These are phyloP conservation scores for Odontamblyopus rebecca DNA, from an alignment of 2,797 vertebrate species.

Conservation along the genomic window DNA sequence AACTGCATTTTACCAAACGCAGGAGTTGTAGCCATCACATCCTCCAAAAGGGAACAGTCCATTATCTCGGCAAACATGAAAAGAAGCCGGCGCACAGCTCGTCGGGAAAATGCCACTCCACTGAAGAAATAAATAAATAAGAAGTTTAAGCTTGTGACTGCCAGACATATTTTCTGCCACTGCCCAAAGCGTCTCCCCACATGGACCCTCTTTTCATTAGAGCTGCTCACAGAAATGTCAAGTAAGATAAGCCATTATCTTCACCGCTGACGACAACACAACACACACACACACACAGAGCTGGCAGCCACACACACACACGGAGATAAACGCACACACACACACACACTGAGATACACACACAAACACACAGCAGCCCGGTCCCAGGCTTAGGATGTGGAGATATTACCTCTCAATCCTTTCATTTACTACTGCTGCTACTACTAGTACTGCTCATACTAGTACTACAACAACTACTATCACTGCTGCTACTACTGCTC, in stretches of 20 bases:
- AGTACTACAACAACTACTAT: background rate
- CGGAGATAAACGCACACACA: slow-evolving; percentile 5
- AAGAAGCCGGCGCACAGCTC: slow-evolving; percentile 40
- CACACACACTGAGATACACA: slow-evolving; percentile 17
- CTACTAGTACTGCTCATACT: background rate
- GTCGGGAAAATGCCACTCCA: slow-evolving; percentile 66
- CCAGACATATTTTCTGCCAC: slow-evolving; percentile 52
- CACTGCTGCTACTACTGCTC: too few relatives aligned
- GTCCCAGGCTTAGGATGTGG: slow-evolving; percentile 17
- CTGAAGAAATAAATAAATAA: slow-evolving; percentile 10
- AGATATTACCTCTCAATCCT: slow-evolving; percentile 34
- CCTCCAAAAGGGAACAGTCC: slow-evolving; percentile 48
- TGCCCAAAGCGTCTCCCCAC: slow-evolving; percentile 53
- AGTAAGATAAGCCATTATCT: slow-evolving; percentile 69
- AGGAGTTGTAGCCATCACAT: slow-evolving; percentile 43
- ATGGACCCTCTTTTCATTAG: slow-evolving; percentile 71
- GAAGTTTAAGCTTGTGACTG: slow-evolving; percentile 60
- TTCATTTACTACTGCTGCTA: slow-evolving; percentile 34
- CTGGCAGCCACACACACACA: background rate
- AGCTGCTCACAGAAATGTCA: slow-evolving; percentile 72
- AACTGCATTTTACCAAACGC: background rate
- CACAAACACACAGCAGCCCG: slow-evolving; percentile 13
- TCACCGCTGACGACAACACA: slow-evolving; percentile 58
- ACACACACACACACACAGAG: slow-evolving; percentile 24
- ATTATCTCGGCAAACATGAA: slow-evolving; percentile 65